Evolutionary conservation across 35 echinoderm and acorn worm genomes (phyloP).

Genomic region (Ophioderma brevispina): DNA sequence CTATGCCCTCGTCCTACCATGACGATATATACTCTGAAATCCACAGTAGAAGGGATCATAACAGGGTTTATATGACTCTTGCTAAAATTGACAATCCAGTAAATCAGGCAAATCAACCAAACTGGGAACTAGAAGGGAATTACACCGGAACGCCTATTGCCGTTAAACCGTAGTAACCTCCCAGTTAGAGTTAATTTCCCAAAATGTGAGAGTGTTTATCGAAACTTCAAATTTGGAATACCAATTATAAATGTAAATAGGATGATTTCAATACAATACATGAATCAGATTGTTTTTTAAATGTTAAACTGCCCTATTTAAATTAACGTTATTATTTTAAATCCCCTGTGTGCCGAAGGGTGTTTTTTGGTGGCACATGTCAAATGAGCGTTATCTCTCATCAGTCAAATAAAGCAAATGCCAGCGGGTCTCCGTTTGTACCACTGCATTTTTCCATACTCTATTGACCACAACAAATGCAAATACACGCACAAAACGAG

Average conservation of each 20-base stretch:
- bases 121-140: not conserved
- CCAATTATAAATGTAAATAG: too few species aligned
- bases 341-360: not conserved
- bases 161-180: not conserved
- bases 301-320: too few species aligned
- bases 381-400: not conserved
- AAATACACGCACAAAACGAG: not conserved
- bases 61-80: not conserved
- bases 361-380: not conserved
- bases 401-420: not conserved
- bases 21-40: constrained; percentile 6
- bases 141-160: not conserved
- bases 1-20: not conserved
- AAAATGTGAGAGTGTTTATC: too few species aligned
- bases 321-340: not conserved
- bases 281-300: too few species aligned
- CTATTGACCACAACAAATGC: not conserved
- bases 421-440: not conserved
- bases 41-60: not conserved
- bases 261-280: too few species aligned
- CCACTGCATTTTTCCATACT: not conserved
- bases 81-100: constrained; percentile 4
- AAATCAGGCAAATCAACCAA: not conserved
- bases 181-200: too few species aligned
- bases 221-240: too few species aligned